Base-by-base conservation (phyloP, 2,888 invertebrate genomes). In the Listrodromus nycthemerus region DNA sequence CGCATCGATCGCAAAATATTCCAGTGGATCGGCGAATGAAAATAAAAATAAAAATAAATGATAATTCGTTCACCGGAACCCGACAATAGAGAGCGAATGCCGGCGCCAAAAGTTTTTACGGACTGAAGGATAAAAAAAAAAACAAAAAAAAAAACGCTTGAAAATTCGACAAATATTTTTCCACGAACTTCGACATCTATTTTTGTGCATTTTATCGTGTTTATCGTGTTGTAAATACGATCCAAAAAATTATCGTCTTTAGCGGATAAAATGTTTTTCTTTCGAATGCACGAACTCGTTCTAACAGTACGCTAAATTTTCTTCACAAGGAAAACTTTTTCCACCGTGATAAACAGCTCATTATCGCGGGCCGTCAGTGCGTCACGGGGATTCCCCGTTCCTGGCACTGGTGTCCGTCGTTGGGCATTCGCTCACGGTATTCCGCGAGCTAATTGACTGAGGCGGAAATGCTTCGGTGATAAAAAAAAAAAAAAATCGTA, bases 401-500 rank as follows among this genome's bases (percentile, higher is more conserved):
- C 61, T 21, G 48, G 37, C 77, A 21, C 61, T 27, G 61, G 61
- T 66, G 73, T 73, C 61, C 71, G 71, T 71, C 67, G 63, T 30
- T 30, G 30, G 50, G 55, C 77, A 63, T 74, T 79, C 74, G 82
- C 69, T 33, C 19, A 16, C 33, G 69, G 30, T 21, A 21, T 75
- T 76, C 27, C 45, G 37, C 66, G n/a, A 33, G 33, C 65, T 76
- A 77, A 78, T 76, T 80, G 61, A 73, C 63, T 58, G 61, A 79
- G 66, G 50, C 74, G 84, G 84, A 84, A 82, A 82, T 82, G 84
- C 70, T 63, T 61, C 69, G 37, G 71, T 66, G 84, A 84, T 79
- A 82, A 50, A 63, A 63, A 69, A 82, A 52, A 24, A 8, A 8
- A 33, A 1, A 1, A 8, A 10, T 37, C 10, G 10, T 16, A 58